Evolutionary conservation across 2,888 invertebrate genomes (phyloP).

Genomic region (Melanophora roralis): DNA sequence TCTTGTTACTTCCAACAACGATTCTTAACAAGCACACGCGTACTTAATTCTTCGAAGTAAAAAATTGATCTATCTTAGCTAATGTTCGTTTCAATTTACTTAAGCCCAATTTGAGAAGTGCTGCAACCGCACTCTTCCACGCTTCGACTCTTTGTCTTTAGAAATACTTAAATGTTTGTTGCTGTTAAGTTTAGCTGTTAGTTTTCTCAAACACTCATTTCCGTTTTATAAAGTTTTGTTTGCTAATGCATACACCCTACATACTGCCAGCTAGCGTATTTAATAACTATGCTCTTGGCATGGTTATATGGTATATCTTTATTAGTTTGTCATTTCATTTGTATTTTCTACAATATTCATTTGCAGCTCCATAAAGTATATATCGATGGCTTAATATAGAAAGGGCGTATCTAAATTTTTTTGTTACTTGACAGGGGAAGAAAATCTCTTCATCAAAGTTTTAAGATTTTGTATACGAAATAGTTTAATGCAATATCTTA

Average conservation of each 20-base stretch:
- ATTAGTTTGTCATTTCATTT: too few relatives aligned
- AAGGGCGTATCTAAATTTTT: too few relatives aligned
- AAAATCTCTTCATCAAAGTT: too few relatives aligned
- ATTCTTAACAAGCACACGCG: slow-evolving; percentile 14
- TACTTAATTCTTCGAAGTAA: slow-evolving; percentile 53
- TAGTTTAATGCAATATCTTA: too few relatives aligned
- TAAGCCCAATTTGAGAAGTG: slow-evolving; percentile 34
- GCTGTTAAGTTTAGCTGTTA: slow-evolving; percentile 10
- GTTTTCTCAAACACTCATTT: slow-evolving; percentile 57
- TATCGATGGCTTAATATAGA: too few relatives aligned
- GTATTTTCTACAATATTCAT: too few relatives aligned
- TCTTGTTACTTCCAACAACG: background rate
- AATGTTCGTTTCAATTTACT: slow-evolving; percentile 10
- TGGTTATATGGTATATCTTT: too few relatives aligned
- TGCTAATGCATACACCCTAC: slow-evolving; percentile 31
- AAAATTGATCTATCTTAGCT: slow-evolving; percentile 54
- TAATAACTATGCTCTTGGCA: background rate
- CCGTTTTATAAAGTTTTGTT: slow-evolving; percentile 44
- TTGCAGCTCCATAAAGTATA: too few relatives aligned
- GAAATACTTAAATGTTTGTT: slow-evolving; percentile 19
- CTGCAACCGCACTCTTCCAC: slow-evolving; percentile 22
- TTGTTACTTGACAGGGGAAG: too few relatives aligned
- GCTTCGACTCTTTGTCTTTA: slow-evolving; percentile 19
- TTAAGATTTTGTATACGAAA: too few relatives aligned
- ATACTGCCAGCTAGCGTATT: background rate